Evolutionary conservation across 2,888 invertebrate genomes (phyloP).

Genomic region (Cerceris ruficornis): DNA sequence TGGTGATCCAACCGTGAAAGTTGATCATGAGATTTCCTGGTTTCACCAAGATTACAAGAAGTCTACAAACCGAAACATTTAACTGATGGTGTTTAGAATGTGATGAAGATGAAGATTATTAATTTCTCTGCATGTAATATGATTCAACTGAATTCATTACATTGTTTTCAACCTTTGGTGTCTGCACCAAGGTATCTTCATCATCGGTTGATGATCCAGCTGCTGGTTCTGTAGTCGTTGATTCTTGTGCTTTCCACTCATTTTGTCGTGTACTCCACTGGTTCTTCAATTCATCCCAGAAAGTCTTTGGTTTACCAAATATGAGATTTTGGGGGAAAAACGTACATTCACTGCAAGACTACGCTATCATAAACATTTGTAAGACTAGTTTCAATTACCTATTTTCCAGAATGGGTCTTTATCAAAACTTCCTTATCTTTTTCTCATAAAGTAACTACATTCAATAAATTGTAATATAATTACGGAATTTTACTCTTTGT

Average conservation of each 20-base stretch:
- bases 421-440: background rate
- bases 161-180: background rate
- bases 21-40: background rate
- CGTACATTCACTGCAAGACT: slow-evolving; percentile 55
- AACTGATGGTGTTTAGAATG: background rate
- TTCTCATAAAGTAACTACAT: too few relatives aligned
- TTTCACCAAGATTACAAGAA: slow-evolving; percentile 1
- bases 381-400: background rate
- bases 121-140: background rate
- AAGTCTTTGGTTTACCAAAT: slow-evolving; percentile 61
- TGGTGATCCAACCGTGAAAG: background rate
- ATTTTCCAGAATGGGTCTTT: background rate
- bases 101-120: background rate
- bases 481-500: too few relatives aligned
- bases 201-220: slow-evolving; percentile 47
- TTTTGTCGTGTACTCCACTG: slow-evolving; percentile 61
- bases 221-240: slow-evolving; percentile 10
- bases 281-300: slow-evolving; percentile 65
- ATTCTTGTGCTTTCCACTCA: slow-evolving; percentile 50
- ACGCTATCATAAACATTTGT: slow-evolving; percentile 36
- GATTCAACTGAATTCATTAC: background rate
- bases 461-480: too few relatives aligned
- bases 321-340: slow-evolving; percentile 46
- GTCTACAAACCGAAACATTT: background rate
- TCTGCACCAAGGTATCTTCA: slow-evolving; percentile 33